Evolutionary conservation across 2,797 vertebrate species (phyloP), one percentile per base, ranked within the genome.

Genomic region (Melanotaenia nigrans): DNA sequence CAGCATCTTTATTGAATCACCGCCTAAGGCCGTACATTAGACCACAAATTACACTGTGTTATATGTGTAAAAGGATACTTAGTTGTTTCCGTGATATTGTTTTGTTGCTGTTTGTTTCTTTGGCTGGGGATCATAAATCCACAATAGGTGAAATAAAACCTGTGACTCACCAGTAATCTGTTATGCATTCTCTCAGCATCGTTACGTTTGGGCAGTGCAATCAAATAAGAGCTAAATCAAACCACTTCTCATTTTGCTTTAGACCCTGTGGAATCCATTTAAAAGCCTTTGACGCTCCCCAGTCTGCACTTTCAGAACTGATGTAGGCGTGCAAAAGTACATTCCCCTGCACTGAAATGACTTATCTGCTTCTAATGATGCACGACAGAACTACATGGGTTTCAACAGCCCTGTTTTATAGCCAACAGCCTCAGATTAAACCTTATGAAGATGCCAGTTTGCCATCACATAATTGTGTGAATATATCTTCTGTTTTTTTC

Each of bases 221-320:
- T 73, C 61, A 71, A 78, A 79, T 66, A 63, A 81, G 30, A 51
- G 28, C 40, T 36, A 68, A 83, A 83, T 75, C 57, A 81, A 79
- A 80, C 67, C 33, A 36, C 73, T 71, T 74, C 64, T 85, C 63
- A 68, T 79, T 80, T 75, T 59, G 63, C 74, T 65, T n/a, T 36
- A 32, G 20, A 53, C 67, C 61, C 47, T 1, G 25, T 2, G 75
- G 73, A 63, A 73, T 74, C 32, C 38, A 45, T 78, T 73, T 70
- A 81, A 73, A 63, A 33, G 49, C 28, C 36, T 66, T 24, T 28
- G 54, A 58, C 18, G 40, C 24, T 75, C 59, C 55, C 62, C 32
- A 25, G 22, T 22, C 38, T 75, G 61, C 57, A 69, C 36, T 70
- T 65, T 55, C 59, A 33, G 5, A 72, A 36, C 20, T 11, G 54